Base-by-base conservation (phyloP, 2,888 invertebrate species). In the Siphonodentalium dalli region DNA sequence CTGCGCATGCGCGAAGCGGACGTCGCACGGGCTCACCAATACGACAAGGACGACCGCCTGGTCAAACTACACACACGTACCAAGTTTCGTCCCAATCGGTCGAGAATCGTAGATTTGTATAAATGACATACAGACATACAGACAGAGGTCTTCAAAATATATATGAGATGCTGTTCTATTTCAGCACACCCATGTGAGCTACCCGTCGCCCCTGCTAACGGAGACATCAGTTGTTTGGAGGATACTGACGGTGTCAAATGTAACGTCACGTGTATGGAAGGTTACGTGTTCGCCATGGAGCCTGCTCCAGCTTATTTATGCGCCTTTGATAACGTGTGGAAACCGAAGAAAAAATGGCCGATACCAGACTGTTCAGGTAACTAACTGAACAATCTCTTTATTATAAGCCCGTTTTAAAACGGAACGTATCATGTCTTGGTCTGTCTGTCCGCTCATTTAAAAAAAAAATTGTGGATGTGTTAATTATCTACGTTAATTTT, bases 321-420 rank as follows among this genome's bases (percentile, higher is more conserved):
- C 65, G 76, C 78, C 23, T 81, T 80, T 54, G 80, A 81, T 47
- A 82, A 82, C 18, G 59, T 73, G 3, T 83, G 83, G 83, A 62
- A 67, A 40, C 82, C 82, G 1, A 50, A 65, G 18, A 75, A 78
- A 23, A 74, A 74, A 24, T 65, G 77, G 29, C 82, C 78, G 1
- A 82, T 85, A 60, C 87, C 87, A 0, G 87, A 88, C 68, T 88
- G 88, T 71, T 83, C 85, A 55, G 82, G 86, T 85, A 65, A 66
- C 68, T 62, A 23, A 15, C 20, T 20, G 8, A 5, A 15, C 15
- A 15, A 33, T 33, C 6, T 1, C 15, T n/a, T 33, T 33, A 7
- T 33, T n/a, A 33, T 1, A n/a, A n/a, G n/a, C n/a, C n/a, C n/a
- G n/a, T n/a, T n/a, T n/a, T n/a, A n/a, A n/a, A n/a, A n/a, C n/a